Percentiles rank a stretch among this genome's conserved stretches.
Conservation (phyloP, 30 jellyfish, hydroid and myxozoan species). For the Nemopilema nomurai region DNA sequence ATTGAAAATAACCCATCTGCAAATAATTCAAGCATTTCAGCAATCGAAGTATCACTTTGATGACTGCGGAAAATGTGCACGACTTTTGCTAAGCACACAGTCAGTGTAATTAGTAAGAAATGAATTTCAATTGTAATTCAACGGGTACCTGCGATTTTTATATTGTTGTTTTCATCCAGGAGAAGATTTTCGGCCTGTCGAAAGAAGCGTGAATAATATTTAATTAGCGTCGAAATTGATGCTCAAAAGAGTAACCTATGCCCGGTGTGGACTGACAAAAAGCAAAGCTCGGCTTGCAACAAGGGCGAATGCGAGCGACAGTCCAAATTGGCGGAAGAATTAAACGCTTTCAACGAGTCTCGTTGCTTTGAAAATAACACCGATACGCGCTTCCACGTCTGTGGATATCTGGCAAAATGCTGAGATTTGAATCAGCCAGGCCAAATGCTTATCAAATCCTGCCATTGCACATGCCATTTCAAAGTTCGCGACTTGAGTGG, state of each 20-base stretch:
- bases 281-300: neutral
- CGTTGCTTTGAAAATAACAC: neutral
- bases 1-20: too few species aligned
- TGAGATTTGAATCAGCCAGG: neutral
- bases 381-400: neutral
- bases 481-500: neutral
- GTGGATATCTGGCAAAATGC: neutral
- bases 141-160: constrained; percentile 85
- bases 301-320: neutral
- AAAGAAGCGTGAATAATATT: constrained; percentile 3
- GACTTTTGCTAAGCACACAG: neutral
- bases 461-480: neutral
- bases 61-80: neutral
- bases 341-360: neutral
- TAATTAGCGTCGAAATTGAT: neutral
- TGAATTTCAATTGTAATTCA: neutral
- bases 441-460: neutral
- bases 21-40: too few species aligned
- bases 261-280: neutral
- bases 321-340: neutral
- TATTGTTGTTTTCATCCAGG: constrained; percentile 78
- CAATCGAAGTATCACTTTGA: too few species aligned
- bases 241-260: neutral
- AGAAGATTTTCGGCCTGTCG: constrained; percentile 91
- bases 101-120: neutral